phyloP scores from a whole-genome alignment of 1,140 invertebrate species.

The Drosophila rhopaloa region DNA sequence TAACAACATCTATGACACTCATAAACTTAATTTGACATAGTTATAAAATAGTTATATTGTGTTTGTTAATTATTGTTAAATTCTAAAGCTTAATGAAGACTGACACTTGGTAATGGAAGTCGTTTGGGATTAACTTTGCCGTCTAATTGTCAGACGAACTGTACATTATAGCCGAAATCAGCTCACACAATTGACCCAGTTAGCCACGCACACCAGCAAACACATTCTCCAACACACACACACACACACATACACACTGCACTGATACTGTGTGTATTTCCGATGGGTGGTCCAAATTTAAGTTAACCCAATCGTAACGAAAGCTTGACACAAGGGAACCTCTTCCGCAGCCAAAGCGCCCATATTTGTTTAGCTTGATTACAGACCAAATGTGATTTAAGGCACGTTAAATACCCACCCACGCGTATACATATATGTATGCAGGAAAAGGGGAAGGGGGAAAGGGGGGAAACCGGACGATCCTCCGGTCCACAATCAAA shows the following conservation, averaged over 20 bases:
- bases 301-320: constrained; percentile 56
- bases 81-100: not conserved
- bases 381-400: constrained; percentile 80
- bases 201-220: constrained; percentile 18
- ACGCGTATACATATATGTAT: not conserved
- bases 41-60: no score
- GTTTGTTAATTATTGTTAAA: no score
- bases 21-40: no score
- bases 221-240: constrained; percentile 1
- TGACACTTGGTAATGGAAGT: not conserved
- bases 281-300: constrained; percentile 37
- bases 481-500: constrained; percentile 44
- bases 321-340: constrained; percentile 55
- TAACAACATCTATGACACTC: no score
- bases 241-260: not conserved
- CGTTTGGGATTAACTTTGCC: constrained; percentile 1
- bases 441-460: not conserved
- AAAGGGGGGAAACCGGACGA: not conserved
- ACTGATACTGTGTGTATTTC: constrained; percentile 16
- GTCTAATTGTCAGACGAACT: constrained; percentile 7
- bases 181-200: constrained; percentile 59
- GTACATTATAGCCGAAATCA: constrained; percentile 35
- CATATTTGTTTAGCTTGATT: constrained; percentile 79
- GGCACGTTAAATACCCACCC: constrained; percentile 62
- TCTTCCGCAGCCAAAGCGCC: constrained; percentile 21